These are phyloP conservation scores for Eretmocerus hayati DNA, from an alignment of 2,888 invertebrate species.

Conservation along the genomic window DNA sequence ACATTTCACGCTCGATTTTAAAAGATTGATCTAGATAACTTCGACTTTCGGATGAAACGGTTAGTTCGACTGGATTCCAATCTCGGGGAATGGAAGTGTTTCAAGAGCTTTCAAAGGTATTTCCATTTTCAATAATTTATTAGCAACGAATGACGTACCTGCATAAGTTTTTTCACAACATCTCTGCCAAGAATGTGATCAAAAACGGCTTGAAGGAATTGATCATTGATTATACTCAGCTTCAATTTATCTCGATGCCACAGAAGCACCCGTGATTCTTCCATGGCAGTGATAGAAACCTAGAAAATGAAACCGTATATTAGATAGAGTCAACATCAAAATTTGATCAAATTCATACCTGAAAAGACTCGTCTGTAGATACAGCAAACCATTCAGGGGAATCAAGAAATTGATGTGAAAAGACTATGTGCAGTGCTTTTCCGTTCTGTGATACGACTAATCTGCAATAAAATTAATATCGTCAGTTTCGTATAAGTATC, in stretches of 20 bases:
- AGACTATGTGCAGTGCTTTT: slow-evolving; percentile 76
- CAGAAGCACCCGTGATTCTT: slow-evolving; percentile 72
- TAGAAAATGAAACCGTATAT: slow-evolving; percentile 40
- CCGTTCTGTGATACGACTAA: slow-evolving; percentile 80
- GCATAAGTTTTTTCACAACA: slow-evolving; percentile 80
- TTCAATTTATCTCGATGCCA: slow-evolving; percentile 84
- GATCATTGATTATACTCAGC: slow-evolving; percentile 74
- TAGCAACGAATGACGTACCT: too few species aligned
- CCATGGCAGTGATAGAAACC: slow-evolving; percentile 83
- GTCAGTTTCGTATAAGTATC: too few species aligned
- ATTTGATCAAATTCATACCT: slow-evolving; percentile 52
- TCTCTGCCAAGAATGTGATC: slow-evolving; percentile 80
- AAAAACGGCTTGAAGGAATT: slow-evolving; percentile 76
- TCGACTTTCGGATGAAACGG: too few species aligned
- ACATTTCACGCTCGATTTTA: too few species aligned
- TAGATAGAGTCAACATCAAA: not conserved
- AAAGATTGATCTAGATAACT: too few species aligned
- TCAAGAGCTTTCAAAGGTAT: too few species aligned
- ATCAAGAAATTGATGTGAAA: slow-evolving; percentile 81
- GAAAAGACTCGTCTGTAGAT: slow-evolving; percentile 78
- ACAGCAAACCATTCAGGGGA: slow-evolving; percentile 88
- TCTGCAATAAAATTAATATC: slow-evolving; percentile 48
- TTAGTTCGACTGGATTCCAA: too few species aligned
- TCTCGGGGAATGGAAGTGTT: too few species aligned
- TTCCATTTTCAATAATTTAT: too few species aligned